Conservation (phyloP, 2,888 invertebrate genomes). For the Ectemnius cavifrons region DNA sequence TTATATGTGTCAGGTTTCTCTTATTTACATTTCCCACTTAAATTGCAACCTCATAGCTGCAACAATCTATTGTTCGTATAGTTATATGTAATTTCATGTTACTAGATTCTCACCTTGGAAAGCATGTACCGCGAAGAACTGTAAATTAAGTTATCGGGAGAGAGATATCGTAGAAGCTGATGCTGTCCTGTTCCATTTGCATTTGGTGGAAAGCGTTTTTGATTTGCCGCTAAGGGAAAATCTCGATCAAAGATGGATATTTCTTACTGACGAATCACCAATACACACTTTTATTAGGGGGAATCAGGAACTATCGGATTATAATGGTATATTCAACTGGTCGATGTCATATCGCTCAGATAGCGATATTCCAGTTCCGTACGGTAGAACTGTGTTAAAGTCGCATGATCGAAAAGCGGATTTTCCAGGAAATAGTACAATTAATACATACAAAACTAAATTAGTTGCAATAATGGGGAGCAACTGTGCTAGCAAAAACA, state of each 20-base stretch:
- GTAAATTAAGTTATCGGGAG: conserved; percentile 81
- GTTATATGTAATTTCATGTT: neutral
- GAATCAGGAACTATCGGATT: conserved; percentile 74
- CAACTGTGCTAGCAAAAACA: conserved; percentile 80
- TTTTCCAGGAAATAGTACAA: neutral
- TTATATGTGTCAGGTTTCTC: neutral
- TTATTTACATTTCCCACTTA: conserved; percentile 1
- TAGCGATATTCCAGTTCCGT: conserved; percentile 84
- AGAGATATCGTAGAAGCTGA: conserved; percentile 80
- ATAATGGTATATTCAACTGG: conserved; percentile 85
- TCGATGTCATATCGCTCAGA: conserved; percentile 85
- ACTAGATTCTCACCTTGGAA: conserved; percentile 80
- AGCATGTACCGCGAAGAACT: conserved; percentile 82
- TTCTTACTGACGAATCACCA: conserved; percentile 85
- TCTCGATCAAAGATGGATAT: conserved; percentile 83
- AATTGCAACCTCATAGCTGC: neutral
- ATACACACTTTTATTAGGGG: conserved; percentile 80
- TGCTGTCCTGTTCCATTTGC: conserved; percentile 83
- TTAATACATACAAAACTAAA: conserved; percentile 69
- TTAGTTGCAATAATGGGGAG: conserved; percentile 81
- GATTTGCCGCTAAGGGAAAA: conserved; percentile 80
- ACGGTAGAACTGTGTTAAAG: conserved; percentile 80
- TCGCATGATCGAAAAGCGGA: no score
- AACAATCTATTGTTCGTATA: conserved; percentile 2
- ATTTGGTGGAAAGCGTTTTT: conserved; percentile 76